Conservation (phyloP, 2,888 invertebrate genomes). For the Clivina fossor region DNA sequence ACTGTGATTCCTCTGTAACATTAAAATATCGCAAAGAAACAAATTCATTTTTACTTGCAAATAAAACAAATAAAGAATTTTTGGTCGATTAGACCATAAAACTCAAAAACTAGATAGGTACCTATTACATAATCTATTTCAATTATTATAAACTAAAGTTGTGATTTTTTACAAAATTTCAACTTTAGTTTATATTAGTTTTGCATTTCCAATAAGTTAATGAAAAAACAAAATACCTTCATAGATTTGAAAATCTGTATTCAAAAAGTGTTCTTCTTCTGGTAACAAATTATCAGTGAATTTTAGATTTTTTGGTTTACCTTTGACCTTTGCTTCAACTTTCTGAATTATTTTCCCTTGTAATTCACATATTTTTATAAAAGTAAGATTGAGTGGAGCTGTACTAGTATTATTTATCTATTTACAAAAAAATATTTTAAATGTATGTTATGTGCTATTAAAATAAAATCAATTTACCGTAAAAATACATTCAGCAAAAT, state of each 20-base stretch:
- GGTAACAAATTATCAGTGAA: slow-evolving; percentile 38
- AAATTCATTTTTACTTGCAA: too few species aligned
- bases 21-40: too few species aligned
- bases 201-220: background rate
- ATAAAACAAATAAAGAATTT: too few species aligned
- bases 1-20: slow-evolving; percentile 36
- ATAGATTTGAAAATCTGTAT: slow-evolving; percentile 35
- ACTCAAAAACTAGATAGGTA: too few species aligned
- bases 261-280: slow-evolving; percentile 41
- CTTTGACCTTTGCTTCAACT: background rate
- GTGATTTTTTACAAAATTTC: background rate
- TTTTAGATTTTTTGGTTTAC: slow-evolving; percentile 35
- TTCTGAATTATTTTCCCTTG: slow-evolving; percentile 38
- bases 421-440: background rate
- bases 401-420: slow-evolving; percentile 39
- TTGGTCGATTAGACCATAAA: too few species aligned
- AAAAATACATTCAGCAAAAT: slow-evolving; percentile 37
- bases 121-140: too few species aligned
- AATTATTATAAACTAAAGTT: too few species aligned
- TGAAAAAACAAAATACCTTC: slow-evolving; percentile 23
- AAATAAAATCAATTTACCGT: slow-evolving; percentile 35
- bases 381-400: slow-evolving; percentile 35
- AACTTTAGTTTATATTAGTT: background rate
- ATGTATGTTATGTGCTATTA: background rate
- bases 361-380: slow-evolving; percentile 42